A percentile compares a stretch with the other conserved stretches of the same genome.
phyloP scores from a whole-genome alignment of 1,140 invertebrate species.

The Brachionus sp. region DNA sequence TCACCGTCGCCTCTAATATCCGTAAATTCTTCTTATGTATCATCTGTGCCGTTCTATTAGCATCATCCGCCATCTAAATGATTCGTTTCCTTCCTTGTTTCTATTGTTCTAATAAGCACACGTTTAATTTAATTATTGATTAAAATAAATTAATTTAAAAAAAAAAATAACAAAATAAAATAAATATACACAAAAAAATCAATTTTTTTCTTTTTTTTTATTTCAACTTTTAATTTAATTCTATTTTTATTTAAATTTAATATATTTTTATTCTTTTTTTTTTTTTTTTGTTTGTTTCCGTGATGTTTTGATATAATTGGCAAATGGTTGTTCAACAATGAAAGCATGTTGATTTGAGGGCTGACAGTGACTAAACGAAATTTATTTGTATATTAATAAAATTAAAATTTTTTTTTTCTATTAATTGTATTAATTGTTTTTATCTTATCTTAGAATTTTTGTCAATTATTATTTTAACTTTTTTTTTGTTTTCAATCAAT shows the following conservation, averaged over 20 bases:
- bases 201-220: neutral
- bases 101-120: neutral
- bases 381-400: too few relatives aligned
- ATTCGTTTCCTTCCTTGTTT: neutral
- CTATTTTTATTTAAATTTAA: conserved; percentile 2
- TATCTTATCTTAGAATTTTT: too few relatives aligned
- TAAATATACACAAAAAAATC: neutral
- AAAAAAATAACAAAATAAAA: neutral
- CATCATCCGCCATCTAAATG: neutral
- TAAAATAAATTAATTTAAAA: neutral
- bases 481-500: too few relatives aligned
- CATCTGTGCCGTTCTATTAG: conserved; percentile 39
- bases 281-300: neutral
- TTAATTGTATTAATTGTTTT: too few relatives aligned
- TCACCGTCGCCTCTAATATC: conserved; percentile 17
- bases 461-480: too few relatives aligned
- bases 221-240: neutral
- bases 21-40: conserved; percentile 11
- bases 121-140: too few relatives aligned
- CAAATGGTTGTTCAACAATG: neutral
- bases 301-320: neutral
- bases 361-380: conserved; percentile 3
- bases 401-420: too few relatives aligned
- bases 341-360: neutral
- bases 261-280: too few relatives aligned